phyloP scores from a whole-genome alignment of 2,888 invertebrate species.

The Gryllus longicercus region DNA sequence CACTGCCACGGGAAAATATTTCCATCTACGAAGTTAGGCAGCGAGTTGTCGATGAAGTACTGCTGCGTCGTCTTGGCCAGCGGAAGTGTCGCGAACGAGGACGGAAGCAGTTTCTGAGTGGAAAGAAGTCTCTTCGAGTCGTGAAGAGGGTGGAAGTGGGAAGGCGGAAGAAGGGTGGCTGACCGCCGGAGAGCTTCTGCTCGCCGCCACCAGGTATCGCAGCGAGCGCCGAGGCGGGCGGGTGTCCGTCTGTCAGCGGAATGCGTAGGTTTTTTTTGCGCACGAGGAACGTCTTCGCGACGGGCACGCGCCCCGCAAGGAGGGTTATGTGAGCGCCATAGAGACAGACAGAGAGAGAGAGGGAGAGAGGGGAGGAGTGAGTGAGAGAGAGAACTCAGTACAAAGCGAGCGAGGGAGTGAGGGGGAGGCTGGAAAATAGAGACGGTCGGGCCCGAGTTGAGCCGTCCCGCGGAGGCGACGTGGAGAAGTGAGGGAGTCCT shows the following conservation, averaged over 20 bases:
- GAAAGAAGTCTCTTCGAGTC: background rate
- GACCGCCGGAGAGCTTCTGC: background rate
- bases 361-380: background rate
- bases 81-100: background rate
- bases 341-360: too few species aligned
- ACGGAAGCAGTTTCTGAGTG: background rate
- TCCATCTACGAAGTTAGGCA: background rate
- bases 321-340: too few species aligned
- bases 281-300: too few species aligned
- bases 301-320: too few species aligned
- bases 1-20: background rate
- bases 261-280: too few species aligned
- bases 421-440: background rate
- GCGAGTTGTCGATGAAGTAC: background rate
- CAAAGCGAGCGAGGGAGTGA: background rate
- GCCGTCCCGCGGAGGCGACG: background rate
- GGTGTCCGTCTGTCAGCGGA: background rate
- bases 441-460: background rate
- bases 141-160: background rate
- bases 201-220: background rate
- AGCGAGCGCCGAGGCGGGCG: background rate
- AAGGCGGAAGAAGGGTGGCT: background rate
- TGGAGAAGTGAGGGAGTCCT: background rate
- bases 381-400: background rate
- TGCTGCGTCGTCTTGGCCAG: background rate